Evolutionary conservation across 2,113 vertebrate species (phyloP).

Genomic region (Apistogramma diplotaenia): DNA sequence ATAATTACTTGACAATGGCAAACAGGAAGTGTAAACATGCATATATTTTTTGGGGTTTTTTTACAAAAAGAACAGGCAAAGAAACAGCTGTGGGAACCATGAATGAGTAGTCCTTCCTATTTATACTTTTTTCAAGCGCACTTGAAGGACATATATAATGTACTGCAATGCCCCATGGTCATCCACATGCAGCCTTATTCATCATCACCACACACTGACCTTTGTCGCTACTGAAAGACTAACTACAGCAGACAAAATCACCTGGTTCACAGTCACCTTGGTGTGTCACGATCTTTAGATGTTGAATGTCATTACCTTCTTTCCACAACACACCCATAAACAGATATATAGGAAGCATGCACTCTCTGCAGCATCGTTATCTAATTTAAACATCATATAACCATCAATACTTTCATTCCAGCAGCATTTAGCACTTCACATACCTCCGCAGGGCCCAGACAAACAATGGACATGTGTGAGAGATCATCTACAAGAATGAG

Average conservation of each 20-base stretch:
- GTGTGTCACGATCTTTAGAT: not conserved
- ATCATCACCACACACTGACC: not conserved
- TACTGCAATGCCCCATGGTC: not conserved
- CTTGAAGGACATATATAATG: not conserved
- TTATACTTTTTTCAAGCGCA: not conserved
- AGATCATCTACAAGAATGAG: slow-evolving; percentile 32
- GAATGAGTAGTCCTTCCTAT: not conserved
- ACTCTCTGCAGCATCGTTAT: not conserved
- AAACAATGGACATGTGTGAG: slow-evolving; percentile 18
- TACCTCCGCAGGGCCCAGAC: not conserved
- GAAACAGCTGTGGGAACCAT: not conserved
- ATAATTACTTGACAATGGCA: not conserved
- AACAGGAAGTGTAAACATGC: not conserved
- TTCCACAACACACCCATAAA: not conserved
- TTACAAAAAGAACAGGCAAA: not conserved
- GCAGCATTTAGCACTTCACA: slow-evolving; percentile 13
- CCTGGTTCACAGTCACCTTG: not conserved
- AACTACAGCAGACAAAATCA: not conserved
- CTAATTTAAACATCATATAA: slow-evolving; percentile 29
- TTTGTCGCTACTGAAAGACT: not conserved
- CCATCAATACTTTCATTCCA: not conserved
- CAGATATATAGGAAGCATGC: slow-evolving; percentile 17
- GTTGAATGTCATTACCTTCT: not conserved
- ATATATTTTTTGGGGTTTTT: not conserved
- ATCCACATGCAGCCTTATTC: not conserved